phyloP scores from a whole-genome alignment of 2,888 invertebrate species.

The Schizotus pectinicornis region DNA sequence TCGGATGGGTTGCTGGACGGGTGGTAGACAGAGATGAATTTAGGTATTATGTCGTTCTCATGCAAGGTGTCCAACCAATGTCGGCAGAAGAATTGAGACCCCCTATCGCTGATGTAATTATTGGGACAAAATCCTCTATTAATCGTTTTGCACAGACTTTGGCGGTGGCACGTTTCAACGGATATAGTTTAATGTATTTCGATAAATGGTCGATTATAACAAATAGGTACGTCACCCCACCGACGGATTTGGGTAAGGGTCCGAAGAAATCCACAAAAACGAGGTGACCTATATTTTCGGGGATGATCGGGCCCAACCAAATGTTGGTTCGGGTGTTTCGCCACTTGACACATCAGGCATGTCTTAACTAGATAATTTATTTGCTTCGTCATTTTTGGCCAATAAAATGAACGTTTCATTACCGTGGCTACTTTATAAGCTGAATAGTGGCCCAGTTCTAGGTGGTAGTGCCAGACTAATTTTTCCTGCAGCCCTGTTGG shows the following conservation, averaged over 20 bases:
- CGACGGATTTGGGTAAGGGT: conserved; percentile 28
- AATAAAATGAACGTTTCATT: conserved; percentile 3
- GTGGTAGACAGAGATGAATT: too few species aligned
- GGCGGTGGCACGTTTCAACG: conserved; percentile 32
- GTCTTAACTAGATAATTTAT: conserved; percentile 6
- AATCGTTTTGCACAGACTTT: conserved; percentile 17
- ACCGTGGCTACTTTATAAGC: conserved; percentile 12
- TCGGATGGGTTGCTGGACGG: too few species aligned
- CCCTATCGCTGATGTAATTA: too few species aligned
- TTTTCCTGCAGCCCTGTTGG: neutral
- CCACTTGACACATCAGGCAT: conserved; percentile 33
- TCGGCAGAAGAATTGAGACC: too few species aligned
- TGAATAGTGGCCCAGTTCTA: conserved; percentile 25
- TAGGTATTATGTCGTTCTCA: too few species aligned
- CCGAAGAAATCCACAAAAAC: conserved; percentile 30
- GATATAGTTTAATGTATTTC: conserved; percentile 37
- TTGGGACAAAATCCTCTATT: too few species aligned
- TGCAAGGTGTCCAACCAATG: too few species aligned
- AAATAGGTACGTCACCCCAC: conserved; percentile 33
- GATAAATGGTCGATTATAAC: conserved; percentile 38
- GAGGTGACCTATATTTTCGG: conserved; percentile 25
- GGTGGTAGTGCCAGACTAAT: conserved; percentile 4
- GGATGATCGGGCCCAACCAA: conserved; percentile 10
- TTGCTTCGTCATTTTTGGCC: conserved; percentile 5
- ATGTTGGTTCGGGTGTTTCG: conserved; percentile 7